Conservation (phyloP, 2,113 vertebrate genomes). For the Phrynocephalus versicolor region DNA sequence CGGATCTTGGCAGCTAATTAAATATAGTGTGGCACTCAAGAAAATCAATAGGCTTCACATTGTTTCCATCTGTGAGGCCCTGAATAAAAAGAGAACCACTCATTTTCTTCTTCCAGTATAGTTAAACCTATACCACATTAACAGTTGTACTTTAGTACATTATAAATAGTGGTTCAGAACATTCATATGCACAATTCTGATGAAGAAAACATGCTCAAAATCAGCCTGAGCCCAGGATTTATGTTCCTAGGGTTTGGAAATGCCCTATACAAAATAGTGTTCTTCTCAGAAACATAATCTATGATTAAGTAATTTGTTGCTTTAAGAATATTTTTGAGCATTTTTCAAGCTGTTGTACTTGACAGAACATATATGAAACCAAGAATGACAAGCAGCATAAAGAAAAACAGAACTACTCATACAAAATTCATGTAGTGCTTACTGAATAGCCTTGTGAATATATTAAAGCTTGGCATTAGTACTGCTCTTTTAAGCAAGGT, state of each 20-base stretch:
- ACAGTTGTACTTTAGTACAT: slow-evolving; percentile 11
- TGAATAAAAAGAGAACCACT: background rate
- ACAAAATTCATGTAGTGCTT: background rate
- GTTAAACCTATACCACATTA: background rate
- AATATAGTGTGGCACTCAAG: background rate
- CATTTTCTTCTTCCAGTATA: background rate
- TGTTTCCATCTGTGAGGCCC: background rate
- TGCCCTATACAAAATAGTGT: background rate
- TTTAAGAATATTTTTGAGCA: slow-evolving; percentile 4
- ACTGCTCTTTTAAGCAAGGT: background rate
- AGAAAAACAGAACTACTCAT: background rate
- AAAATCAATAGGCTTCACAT: slow-evolving; percentile 28
- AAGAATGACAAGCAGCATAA: background rate
- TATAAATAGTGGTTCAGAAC: slow-evolving; percentile 9
- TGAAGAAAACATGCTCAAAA: slow-evolving; percentile 3
- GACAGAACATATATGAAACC: slow-evolving; percentile 1
- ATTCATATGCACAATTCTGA: background rate
- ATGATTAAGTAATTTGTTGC: background rate
- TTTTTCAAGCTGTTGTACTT: background rate
- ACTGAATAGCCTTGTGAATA: background rate
- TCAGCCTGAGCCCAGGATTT: background rate
- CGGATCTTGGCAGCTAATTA: slow-evolving; percentile 38
- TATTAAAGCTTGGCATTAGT: background rate
- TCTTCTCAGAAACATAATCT: background rate
- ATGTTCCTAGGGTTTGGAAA: background rate